Base-by-base conservation (phyloP, 2,888 invertebrate genomes). In the Drosophila tanythrix region DNA sequence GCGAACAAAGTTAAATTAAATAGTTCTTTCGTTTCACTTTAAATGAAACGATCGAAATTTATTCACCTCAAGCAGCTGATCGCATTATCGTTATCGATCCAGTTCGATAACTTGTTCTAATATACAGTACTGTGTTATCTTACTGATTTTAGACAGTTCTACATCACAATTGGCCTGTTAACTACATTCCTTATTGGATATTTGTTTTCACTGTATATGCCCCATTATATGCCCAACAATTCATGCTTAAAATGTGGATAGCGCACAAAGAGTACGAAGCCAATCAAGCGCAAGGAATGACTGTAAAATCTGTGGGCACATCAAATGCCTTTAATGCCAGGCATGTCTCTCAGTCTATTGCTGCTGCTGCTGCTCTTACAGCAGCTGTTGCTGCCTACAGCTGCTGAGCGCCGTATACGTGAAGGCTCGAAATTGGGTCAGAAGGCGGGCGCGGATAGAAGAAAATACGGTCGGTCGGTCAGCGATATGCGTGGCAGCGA, bases 201-300 rank as follows among this genome's bases (percentile, higher is more conserved):
- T 8, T 2, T 46, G 4, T 1, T 25, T 25, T 25, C 46, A 46
- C 46, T 46, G 46, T 46, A 46, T 25, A 4, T 13, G 55, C 25
- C 38, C 27, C 36, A 13, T 25, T 15, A 25, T 46, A 38, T n/a
- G 36, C 25, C 25, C 35, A 18, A 55, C 25, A 58, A 35, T 57
- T 40, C 36, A 40, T 21, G 60, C 60, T 56, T 38, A 67, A 60
- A 79, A 70, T 74, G 65, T 59, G 70, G 68, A 55, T 57, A 57
- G 64, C 59, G 25, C 56, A 69, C 38, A 73, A 79, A 77, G 65
- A 69, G 71, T 67, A 71, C 77, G 77, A 72, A 77, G 88, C 79
- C 85, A 85, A 85, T 85, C 88, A 76, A 68, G 89, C 84, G 70
- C 66, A 79, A 81, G 88, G 77, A 83, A 74, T 89, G 89, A 86